phyloP scores from a whole-genome alignment of 2,888 invertebrate species.

The Muschampia plurimacula region DNA sequence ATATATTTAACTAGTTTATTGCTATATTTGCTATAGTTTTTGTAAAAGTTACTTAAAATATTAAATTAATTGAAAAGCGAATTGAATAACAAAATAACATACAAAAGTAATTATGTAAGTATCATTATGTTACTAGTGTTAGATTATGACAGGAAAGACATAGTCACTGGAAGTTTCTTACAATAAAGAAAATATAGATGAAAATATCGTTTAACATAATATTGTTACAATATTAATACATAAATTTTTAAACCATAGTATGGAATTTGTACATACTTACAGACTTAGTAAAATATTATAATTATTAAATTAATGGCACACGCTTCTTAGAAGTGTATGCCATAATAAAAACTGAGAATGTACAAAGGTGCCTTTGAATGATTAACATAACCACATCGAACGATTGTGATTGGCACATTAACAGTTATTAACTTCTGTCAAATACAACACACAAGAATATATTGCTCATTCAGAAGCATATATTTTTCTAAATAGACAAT shows the following conservation, averaged over 20 bases:
- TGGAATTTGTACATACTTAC: constrained; percentile 62
- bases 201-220: constrained; percentile 36
- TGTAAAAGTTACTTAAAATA: not conserved
- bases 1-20: constrained; percentile 47
- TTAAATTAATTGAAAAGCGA: not conserved
- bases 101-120: not conserved
- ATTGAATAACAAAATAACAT: not conserved
- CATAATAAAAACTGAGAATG: constrained; percentile 45
- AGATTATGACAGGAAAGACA: not conserved
- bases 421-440: constrained; percentile 16
- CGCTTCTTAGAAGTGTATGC: constrained; percentile 72
- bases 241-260: constrained; percentile 44
- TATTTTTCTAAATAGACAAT: constrained; percentile 8
- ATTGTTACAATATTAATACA: constrained; percentile 46
- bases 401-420: constrained; percentile 31
- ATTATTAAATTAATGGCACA: constrained; percentile 56
- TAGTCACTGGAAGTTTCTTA: constrained; percentile 23
- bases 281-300: constrained; percentile 48
- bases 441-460: constrained; percentile 20
- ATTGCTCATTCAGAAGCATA: constrained; percentile 16
- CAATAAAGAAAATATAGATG: constrained; percentile 4
- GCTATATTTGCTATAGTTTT: constrained; percentile 22
- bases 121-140: not conserved
- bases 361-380: constrained; percentile 44
- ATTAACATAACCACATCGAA: constrained; percentile 27